Percentiles rank a stretch among this genome's conserved stretches.
phyloP scores from a whole-genome alignment of 2,797 vertebrate species.

The Coluber constrictor region DNA sequence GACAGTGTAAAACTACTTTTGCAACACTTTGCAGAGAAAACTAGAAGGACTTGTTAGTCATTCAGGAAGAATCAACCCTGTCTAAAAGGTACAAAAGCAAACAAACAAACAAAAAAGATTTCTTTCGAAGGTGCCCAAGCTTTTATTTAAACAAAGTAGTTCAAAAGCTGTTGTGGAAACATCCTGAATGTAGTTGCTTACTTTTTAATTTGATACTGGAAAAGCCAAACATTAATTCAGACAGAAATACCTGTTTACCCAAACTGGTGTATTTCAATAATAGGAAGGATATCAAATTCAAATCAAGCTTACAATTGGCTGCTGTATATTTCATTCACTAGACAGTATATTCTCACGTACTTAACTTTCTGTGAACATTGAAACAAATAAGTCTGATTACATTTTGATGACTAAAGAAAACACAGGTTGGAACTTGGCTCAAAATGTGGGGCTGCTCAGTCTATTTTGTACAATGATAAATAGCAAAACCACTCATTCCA shows the following conservation, averaged over 20 bases:
- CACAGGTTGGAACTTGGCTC: slow-evolving; percentile 3
- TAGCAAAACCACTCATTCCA: slow-evolving; percentile 22
- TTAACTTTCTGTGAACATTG: slow-evolving; percentile 4
- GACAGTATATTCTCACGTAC: not conserved
- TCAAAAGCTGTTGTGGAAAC: not conserved
- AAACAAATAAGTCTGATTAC: slow-evolving; percentile 5
- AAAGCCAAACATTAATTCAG: not conserved
- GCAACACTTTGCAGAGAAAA: not conserved
- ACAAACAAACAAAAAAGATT: not conserved
- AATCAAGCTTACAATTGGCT: not conserved
- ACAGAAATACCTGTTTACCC: not conserved
- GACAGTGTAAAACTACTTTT: not conserved
- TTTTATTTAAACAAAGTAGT: not conserved
- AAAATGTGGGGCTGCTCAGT: not conserved
- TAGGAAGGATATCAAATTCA: not conserved
- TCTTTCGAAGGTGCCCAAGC: not conserved
- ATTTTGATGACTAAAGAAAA: slow-evolving; percentile 4
- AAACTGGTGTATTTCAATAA: not conserved
- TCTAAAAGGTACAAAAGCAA: not conserved
- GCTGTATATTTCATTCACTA: not conserved
- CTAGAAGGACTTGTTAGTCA: not conserved
- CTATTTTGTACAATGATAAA: slow-evolving; percentile 23
- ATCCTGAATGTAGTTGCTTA: not conserved
- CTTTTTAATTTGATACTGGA: not conserved
- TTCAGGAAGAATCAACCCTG: not conserved